Evolutionary conservation across 2,113 vertebrate species (phyloP).

Genomic region (Prietella phreatophila): DNA sequence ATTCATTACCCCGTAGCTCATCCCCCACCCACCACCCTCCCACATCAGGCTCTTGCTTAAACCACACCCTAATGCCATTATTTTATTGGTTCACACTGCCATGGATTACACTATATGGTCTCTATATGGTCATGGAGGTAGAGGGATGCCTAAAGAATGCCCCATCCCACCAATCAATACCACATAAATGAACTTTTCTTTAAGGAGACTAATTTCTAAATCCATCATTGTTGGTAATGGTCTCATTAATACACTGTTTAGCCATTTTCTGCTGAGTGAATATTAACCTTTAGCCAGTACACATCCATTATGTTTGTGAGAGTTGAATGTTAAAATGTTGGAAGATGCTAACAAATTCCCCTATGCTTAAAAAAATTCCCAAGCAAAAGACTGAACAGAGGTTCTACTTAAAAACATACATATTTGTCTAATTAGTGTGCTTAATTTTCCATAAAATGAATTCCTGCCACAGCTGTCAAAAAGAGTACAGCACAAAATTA

Average conservation of each 20-base stretch:
- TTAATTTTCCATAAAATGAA: not conserved
- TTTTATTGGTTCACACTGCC: not conserved
- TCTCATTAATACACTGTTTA: constrained; percentile 76
- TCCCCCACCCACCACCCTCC: not conserved
- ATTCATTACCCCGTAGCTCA: not conserved
- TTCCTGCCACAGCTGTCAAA: not conserved
- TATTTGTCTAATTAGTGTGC: not conserved
- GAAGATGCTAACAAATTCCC: constrained; percentile 53
- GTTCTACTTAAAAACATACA: not conserved
- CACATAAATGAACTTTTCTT: constrained; percentile 56
- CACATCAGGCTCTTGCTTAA: not conserved
- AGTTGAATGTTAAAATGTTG: constrained; percentile 63
- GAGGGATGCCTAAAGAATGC: constrained; percentile 62
- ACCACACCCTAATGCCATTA: not conserved
- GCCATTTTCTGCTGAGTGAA: constrained; percentile 76
- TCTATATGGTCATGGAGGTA: constrained; percentile 52
- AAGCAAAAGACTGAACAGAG: not conserved
- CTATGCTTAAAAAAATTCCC: constrained; percentile 10
- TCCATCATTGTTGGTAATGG: constrained; percentile 75
- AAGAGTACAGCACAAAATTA: constrained; percentile 33
- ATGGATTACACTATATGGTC: not conserved
- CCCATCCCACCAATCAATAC: constrained; percentile 69
- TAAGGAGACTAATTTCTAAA: constrained; percentile 70
- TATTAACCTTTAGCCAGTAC: constrained; percentile 77
- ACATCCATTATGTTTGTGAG: constrained; percentile 72